phyloP scores from a whole-genome alignment of 2,888 invertebrate species.

The Imbricaverruca yamaguchii region DNA sequence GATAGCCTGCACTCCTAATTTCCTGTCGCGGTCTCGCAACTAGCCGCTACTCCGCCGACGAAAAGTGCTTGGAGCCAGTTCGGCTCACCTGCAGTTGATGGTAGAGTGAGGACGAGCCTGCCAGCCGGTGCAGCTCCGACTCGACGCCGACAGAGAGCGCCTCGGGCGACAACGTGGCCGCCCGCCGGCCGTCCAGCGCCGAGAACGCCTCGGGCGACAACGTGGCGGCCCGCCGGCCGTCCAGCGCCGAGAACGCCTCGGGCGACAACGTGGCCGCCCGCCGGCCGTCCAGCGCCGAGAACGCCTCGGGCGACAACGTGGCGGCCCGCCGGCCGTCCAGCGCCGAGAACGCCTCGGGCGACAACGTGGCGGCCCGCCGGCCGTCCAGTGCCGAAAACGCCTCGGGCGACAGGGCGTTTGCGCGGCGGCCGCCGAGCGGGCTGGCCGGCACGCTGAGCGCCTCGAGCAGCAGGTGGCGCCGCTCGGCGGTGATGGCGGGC shows the following conservation, averaged over 20 bases:
- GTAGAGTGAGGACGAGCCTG: constrained; percentile 1
- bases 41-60: no score
- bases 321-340: not conserved
- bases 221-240: not conserved
- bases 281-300: not conserved
- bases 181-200: not conserved
- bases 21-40: no score
- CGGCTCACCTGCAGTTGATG: constrained; percentile 7
- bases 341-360: not conserved
- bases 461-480: constrained; percentile 13
- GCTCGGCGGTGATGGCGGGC: not conserved
- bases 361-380: not conserved
- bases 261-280: constrained; percentile 2
- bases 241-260: not conserved
- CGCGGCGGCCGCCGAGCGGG: not conserved
- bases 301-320: not conserved
- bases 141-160: not conserved
- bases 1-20: no score
- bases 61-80: no score
- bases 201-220: not conserved
- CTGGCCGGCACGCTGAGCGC: constrained; percentile 18
- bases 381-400: not conserved
- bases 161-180: constrained; percentile 8
- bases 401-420: not conserved
- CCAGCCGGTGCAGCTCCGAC: not conserved